Evolutionary conservation across 2,888 invertebrate species (phyloP), one percentile per base, ranked within the genome.

Genomic region (Philopedon plagiatum): DNA sequence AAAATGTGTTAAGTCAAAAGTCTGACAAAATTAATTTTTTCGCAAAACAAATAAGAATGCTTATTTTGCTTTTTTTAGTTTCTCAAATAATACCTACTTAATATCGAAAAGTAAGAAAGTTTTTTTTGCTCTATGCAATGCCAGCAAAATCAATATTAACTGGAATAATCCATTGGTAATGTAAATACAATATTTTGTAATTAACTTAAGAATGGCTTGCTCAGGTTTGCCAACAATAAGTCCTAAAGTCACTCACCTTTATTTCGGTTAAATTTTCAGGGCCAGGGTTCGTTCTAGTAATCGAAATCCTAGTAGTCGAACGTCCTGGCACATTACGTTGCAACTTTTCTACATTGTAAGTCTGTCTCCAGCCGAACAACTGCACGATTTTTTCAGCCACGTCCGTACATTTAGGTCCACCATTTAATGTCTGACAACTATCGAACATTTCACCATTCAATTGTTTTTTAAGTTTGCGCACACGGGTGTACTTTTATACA

Each of bases 281-380:
- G 41, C 73, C 75, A 4, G 77, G 75, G 5, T 81, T 78, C 8
- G 85, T 82, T 84, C 88, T 83, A 76, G 83, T 87, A 81, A 84
- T 84, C 77, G 80, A 86, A 80, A 84, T 89, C 85, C 75, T 87
- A 81, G 82, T 88, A 71, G 82, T 90, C 80, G 85, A 87, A 84
- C 86, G 80, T 23, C 84, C 84, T 0, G 86, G 84, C 19, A 90
- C 87, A 76, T 88, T 88, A 80, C 91, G 89, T 81, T 94, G 93
- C 77, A 93, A 87, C 83, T 93, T 92, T 81, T 93, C 92, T 76
- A 94, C 93, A 74, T 93, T 92, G 82, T 93, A 93, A 7, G 92
- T 93, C 83, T 93, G 93, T 77, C 93, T 87, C 93, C 93, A 93
- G 66, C 93, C 92, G 82, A 94, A 93, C 75, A 93, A 87, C 75